Conservation (phyloP, 2,888 invertebrate species). For the Tridacna crocea region DNA sequence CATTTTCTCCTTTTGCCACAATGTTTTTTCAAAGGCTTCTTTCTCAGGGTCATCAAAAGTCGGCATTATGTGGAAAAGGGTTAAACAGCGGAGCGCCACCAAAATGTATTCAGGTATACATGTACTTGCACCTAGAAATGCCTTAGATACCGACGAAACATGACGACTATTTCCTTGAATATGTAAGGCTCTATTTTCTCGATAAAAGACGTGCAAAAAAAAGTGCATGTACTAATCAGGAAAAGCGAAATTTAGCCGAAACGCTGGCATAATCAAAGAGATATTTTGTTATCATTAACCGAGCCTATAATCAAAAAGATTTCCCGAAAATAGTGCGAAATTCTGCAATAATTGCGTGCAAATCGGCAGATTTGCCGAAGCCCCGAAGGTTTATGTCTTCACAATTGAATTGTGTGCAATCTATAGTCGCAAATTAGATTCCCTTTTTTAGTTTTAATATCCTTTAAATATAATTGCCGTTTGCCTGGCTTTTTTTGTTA, state of each 20-base stretch:
- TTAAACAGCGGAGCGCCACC: too few relatives aligned
- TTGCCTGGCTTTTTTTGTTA: neutral
- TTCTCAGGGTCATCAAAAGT: too few relatives aligned
- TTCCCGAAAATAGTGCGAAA: conserved; percentile 12
- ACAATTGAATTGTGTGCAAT: conserved; percentile 21
- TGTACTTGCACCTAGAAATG: too few relatives aligned
- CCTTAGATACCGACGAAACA: too few relatives aligned
- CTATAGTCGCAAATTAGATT: conserved; percentile 18
- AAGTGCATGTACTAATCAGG: neutral
- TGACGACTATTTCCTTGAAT: too few relatives aligned
- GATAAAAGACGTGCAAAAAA: neutral
- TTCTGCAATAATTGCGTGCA: conserved; percentile 17
- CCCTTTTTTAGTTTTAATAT: neutral
- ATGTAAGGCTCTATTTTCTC: too few relatives aligned
- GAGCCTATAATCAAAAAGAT: conserved; percentile 11
- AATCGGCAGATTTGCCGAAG: conserved; percentile 13
- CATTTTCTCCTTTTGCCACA: too few relatives aligned
- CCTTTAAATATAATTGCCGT: neutral
- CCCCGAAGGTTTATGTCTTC: conserved; percentile 11
- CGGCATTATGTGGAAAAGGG: too few relatives aligned
- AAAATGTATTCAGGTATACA: too few relatives aligned
- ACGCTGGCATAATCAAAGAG: conserved; percentile 14
- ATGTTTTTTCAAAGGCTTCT: too few relatives aligned
- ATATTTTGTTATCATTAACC: conserved; percentile 13
- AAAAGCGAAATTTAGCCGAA: neutral